Base-by-base conservation (phyloP, 2,797 vertebrate genomes). In the Xenopus petersii region DNA sequence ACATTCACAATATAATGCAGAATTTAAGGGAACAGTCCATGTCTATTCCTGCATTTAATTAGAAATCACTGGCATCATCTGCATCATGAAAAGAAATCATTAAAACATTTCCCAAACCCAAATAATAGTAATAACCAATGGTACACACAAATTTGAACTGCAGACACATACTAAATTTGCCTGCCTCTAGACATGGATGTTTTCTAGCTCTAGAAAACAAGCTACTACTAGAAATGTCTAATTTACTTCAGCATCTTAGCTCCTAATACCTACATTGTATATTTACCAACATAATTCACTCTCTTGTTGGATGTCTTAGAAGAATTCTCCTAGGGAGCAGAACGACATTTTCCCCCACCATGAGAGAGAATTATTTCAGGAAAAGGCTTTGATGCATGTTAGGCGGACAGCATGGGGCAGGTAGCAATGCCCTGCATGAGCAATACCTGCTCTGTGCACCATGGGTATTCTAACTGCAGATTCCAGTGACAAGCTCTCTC, bases 371-470 rank as follows among this genome's bases (percentile, higher is more conserved):
- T 33, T 73, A 36, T 78, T 68, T 69, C 75, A 73, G 65, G 51
- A 64, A 73, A 77, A 72, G 48, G 58, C 70, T 77, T 77, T 77
- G 70, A 77, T 67, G 70, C 75, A 72, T 77, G 64, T 77, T 72
- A 64, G 70, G 59, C 21, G 51, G 70, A 69, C 75, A 73, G 75
- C 71, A 78, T 78, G 70, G 75, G 65, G 70, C 66, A 73, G 71
- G 64, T 77, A 67, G 70, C 75, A 77, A 33, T 1, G 59, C 58
- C 46, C 58, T 49, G 64, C 70, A 49, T 61, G 70, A 73, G 64
- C 59, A 11, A 64, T 77, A 73, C 71, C 75, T 69, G 75, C 64
- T 69, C 75, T 69, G 65, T 73, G 75, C 75, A 78, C 71, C 49
- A 69, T 64, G 65, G 70, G 71, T 64, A 69, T 69, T 73, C 70